Evolutionary conservation across 1,140 invertebrate species (phyloP), one percentile per base, ranked within the genome.

Genomic region (Luehdorfia chinensis): DNA sequence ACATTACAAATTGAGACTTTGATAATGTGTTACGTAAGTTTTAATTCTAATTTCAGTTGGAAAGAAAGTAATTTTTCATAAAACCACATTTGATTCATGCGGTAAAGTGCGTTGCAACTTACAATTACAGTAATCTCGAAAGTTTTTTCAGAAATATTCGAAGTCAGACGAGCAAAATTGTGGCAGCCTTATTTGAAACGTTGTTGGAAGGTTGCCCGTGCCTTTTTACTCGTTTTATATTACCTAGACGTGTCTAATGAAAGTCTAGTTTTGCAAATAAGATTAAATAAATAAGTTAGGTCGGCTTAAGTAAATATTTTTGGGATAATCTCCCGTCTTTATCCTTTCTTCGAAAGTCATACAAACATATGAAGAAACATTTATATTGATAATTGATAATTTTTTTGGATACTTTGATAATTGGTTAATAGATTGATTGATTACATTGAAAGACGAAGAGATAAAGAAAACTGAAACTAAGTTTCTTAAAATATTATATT

Each of bases 141-240:
- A 64, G 66, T 60, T 65, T 68, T 59, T n/a, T n/a, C n/a, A n/a
- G n/a, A n/a, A n/a, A n/a, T 66, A 66, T 64, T 59, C 47, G 57
- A 64, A 50, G 54, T 27, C 44, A 45, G 55, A 45, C 37, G 50
- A 60, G 50, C 36, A 51, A 54, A 62, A 65, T 65, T 71, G 48
- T n/a, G n/a, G n/a, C 34, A 65, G 65, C 73, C 70, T 73, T 71
- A 73, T 71, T 70, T 49, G 49, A 54, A 44, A 45, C 39, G 46
- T 47, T 59, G 55, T 68, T 71, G 72, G 69, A 73, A 70, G 54
- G 56, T 66, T 70, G 69, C 72, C 66, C 68, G 51, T n/a, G 27
- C 46, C 36, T 43, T 31, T 27, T 21, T 44, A 48, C 39, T 49
- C 19, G 21, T 23, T 32, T 14, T n/a, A n/a, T 32, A 23, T 39